Conservation (phyloP, 2,888 invertebrate genomes). For the Macaria liturata region DNA sequence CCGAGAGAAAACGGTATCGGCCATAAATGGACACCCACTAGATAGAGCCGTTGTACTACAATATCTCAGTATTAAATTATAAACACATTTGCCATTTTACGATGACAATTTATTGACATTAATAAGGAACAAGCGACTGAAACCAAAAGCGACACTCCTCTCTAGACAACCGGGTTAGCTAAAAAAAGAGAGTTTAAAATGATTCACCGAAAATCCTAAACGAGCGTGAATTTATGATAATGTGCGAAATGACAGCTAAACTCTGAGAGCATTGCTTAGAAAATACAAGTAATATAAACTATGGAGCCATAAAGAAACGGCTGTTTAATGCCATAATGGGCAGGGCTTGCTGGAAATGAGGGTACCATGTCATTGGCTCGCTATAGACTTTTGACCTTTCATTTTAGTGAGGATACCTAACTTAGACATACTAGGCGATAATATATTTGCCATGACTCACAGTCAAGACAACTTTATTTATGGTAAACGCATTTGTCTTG, state of each 20-base stretch:
- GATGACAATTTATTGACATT: slow-evolving; percentile 13
- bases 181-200: slow-evolving; percentile 20
- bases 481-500: slow-evolving; percentile 15
- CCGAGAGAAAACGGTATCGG: slow-evolving; percentile 23
- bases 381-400: slow-evolving; percentile 43
- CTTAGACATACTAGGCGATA: slow-evolving; percentile 10
- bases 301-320: slow-evolving; percentile 34
- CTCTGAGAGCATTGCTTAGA: neutral
- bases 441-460: slow-evolving; percentile 12
- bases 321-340: slow-evolving; percentile 34
- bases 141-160: slow-evolving; percentile 12
- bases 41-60: slow-evolving; percentile 21
- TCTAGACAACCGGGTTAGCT: slow-evolving; percentile 29
- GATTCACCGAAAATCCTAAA: slow-evolving; percentile 31
- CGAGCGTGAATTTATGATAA: slow-evolving; percentile 30
- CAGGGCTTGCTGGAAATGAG: slow-evolving; percentile 22
- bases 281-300: slow-evolving; percentile 1
- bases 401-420: slow-evolving; percentile 33
- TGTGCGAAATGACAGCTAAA: slow-evolving; percentile 17
- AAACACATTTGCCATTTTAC: slow-evolving; percentile 18
- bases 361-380: slow-evolving; percentile 35
- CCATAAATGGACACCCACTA: slow-evolving; percentile 37
- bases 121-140: slow-evolving; percentile 9
- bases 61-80: slow-evolving; percentile 13
- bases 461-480: slow-evolving; percentile 16